Conservation (phyloP, 2,797 vertebrate species). For the Schizopygopsis malacanthus region DNA sequence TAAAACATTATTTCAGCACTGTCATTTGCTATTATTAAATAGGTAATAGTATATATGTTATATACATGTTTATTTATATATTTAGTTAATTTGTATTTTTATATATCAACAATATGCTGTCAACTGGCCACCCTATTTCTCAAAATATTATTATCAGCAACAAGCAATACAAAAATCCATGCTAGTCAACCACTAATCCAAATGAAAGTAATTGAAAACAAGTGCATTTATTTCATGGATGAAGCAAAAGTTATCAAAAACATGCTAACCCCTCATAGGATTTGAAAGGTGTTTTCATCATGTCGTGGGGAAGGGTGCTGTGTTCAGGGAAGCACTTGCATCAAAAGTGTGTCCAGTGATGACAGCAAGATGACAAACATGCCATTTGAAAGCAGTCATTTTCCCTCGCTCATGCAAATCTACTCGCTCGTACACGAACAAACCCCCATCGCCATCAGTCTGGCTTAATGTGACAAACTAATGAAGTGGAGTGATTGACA, state of each 20-base stretch:
- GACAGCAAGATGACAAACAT: slow-evolving; percentile 39
- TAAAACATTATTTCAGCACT: neutral
- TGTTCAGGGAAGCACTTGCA: slow-evolving; percentile 14
- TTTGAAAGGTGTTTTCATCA: slow-evolving; percentile 22
- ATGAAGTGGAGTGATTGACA: slow-evolving; percentile 67
- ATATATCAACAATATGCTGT: neutral
- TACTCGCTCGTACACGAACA: slow-evolving; percentile 42
- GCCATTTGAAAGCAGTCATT: slow-evolving; percentile 42
- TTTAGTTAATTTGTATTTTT: neutral
- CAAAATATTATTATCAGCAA: neutral
- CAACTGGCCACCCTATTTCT: neutral
- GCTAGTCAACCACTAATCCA: neutral
- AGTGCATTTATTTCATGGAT: neutral
- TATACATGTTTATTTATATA: neutral
- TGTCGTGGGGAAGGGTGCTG: neutral
- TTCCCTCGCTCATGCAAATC: slow-evolving; percentile 47
- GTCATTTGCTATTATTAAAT: neutral
- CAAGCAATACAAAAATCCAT: neutral
- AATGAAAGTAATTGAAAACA: neutral
- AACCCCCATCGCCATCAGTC: slow-evolving; percentile 35
- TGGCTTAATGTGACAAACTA: slow-evolving; percentile 63
- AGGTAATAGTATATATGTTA: too few species aligned
- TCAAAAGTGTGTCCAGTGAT: slow-evolving; percentile 42
- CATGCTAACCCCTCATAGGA: neutral
- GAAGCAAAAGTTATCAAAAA: neutral